Evolutionary conservation across 1,140 invertebrate species (phyloP).

Genomic region (Macrobrachium nipponense): DNA sequence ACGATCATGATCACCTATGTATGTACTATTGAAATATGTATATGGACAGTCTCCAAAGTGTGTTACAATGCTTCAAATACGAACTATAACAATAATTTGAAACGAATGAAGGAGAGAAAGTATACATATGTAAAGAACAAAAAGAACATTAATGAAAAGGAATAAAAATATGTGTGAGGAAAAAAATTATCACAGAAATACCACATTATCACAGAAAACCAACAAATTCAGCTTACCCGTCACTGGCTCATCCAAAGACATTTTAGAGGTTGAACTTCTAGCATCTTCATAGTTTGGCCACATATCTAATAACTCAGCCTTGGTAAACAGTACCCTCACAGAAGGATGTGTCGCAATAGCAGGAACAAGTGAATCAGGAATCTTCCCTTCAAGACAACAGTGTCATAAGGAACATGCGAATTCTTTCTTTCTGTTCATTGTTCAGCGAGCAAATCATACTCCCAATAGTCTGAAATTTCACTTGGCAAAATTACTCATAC

Average conservation of each 20-base stretch:
- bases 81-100: too few species aligned
- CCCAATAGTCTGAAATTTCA: conserved; percentile 32
- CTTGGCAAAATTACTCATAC: too few species aligned
- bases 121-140: neutral
- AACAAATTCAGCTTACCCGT: neutral
- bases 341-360: conserved; percentile 12
- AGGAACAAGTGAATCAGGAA: conserved; percentile 30
- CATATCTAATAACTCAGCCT: conserved; percentile 33
- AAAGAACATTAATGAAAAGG: neutral
- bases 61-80: too few species aligned
- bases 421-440: conserved; percentile 32
- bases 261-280: neutral
- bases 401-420: conserved; percentile 40
- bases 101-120: too few species aligned
- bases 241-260: neutral
- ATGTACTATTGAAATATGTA: too few species aligned
- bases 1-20: too few species aligned
- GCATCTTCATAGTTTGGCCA: conserved; percentile 47
- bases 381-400: conserved; percentile 5
- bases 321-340: conserved; percentile 29
- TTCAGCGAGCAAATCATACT: conserved; percentile 25
- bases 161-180: neutral
- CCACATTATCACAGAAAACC: neutral
- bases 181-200: neutral
- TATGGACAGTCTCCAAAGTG: too few species aligned